Evolutionary conservation across 2,888 invertebrate species (phyloP).

Genomic region (Pteria penguin): DNA sequence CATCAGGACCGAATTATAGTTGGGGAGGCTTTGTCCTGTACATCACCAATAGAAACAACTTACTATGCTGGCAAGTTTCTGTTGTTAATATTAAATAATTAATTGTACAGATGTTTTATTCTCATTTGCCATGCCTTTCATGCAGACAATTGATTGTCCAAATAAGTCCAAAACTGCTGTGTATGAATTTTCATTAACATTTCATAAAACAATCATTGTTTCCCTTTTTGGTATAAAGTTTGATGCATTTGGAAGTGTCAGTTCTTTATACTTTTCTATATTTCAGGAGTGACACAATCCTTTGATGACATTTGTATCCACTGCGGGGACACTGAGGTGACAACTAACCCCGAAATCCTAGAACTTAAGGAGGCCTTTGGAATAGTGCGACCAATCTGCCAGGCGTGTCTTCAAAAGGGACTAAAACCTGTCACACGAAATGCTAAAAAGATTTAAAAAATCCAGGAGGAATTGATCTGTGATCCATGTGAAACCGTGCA

Average conservation of each 20-base stretch:
- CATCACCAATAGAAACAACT: conserved; percentile 26
- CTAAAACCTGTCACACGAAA: conserved; percentile 20
- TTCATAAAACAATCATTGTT: too few relatives aligned
- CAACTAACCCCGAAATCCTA: conserved; percentile 11
- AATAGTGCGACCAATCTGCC: conserved; percentile 34
- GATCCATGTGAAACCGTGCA: not conserved
- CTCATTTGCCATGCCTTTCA: too few relatives aligned
- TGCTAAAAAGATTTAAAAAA: conserved; percentile 33
- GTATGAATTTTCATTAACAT: too few relatives aligned
- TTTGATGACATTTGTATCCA: conserved; percentile 29
- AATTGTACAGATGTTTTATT: too few relatives aligned
- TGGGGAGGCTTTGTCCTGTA: conserved; percentile 21
- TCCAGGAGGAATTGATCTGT: not conserved
- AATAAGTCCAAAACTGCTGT: too few relatives aligned
- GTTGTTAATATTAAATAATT: not conserved
- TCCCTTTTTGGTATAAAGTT: too few relatives aligned
- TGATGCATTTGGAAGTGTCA: too few relatives aligned
- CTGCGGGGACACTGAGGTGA: conserved; percentile 20
- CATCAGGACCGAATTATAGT: conserved; percentile 11
- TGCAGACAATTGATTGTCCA: too few relatives aligned
- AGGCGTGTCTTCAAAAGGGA: not conserved
- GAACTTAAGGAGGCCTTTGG: conserved; percentile 20
- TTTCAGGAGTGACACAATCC: too few relatives aligned
- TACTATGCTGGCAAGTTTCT: conserved; percentile 23
- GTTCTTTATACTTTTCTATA: too few relatives aligned